Percentiles rank a stretch among this genome's conserved stretches.
Evolutionary conservation across 2,888 invertebrate species (phyloP).

Genomic region (Syrphus vitripennis): DNA sequence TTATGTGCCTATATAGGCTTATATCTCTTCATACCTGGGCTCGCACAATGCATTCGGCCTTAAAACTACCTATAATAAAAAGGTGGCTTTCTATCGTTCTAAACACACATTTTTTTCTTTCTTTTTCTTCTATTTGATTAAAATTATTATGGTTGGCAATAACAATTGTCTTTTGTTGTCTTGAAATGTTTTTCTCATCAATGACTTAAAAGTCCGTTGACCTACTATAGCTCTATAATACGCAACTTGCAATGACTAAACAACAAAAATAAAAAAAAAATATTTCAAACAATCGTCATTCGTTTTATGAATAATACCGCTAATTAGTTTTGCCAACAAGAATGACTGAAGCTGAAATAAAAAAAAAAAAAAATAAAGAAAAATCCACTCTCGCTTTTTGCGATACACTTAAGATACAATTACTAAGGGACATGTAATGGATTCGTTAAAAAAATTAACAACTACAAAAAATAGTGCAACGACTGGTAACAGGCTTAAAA

Average conservation of each 20-base stretch:
- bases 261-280: background rate
- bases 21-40: background rate
- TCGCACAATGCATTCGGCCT: background rate
- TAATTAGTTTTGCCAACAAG: conserved; percentile 56
- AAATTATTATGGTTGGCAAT: background rate
- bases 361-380: background rate
- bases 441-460: background rate
- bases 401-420: background rate
- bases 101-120: background rate
- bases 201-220: conserved; percentile 29
- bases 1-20: background rate
- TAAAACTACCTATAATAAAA: background rate
- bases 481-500: too few species aligned
- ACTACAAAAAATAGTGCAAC: too few species aligned
- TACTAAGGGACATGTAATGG: background rate
- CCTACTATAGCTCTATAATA: conserved; percentile 16
- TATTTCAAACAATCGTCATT: conserved; percentile 17
- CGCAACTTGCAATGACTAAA: background rate
- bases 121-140: background rate
- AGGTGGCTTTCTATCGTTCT: background rate
- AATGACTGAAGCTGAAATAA: background rate
- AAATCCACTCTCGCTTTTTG: conserved; percentile 3
- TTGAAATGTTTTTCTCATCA: background rate
- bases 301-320: conserved; percentile 60
- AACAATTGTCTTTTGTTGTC: conserved; percentile 36